Evolutionary conservation across 2,888 invertebrate genomes (phyloP), one percentile per base, ranked within the genome.

Genomic region (Mystacides longicornis): DNA sequence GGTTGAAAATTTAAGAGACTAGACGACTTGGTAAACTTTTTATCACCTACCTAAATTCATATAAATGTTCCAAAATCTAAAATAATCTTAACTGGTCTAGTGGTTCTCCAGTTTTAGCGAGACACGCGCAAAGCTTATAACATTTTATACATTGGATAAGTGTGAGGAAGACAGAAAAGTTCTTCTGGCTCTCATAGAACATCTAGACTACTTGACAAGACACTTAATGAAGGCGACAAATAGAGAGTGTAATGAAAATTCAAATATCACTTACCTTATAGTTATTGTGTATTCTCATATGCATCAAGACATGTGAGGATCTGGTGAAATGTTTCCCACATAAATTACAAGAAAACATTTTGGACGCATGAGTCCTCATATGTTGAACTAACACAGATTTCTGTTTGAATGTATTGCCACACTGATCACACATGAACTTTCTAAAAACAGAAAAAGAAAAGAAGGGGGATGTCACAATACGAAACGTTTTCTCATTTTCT

Each of bases 281-380:
- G 5, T 75, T 75, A 3, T 72, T 72, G 60, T 77, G 77, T 1
- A 69, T 71, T 54, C 75, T 67, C 66, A 71, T 69, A 62, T 77
- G 77, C 52, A 74, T 73, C 49, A 69, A 70, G 51, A 77, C 65
- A 63, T 72, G 70, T 1, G 69, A 68, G 2, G 66, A 65, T 49
- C 71, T 68, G 7, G 67, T 67, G 62, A 71, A 72, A 48, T 62
- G 65, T 51, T 66, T 62, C 22, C 64, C 56, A 56, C 72, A 72
- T 23, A 68, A 55, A 14, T 63, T 59, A 57, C 72, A 72, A 52
- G 65, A 63, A 54, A 65, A 67, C 49, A 64, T 64, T 59, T 66
- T 69, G 18, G 67, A 66, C 3, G 65, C 60, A 62, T 71, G 70
- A 1, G 65, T 66, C 23, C 66, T 62, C 67, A 68, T 66, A 55